Conservation (phyloP, 2,113 vertebrate species). For the Halichoeres trimaculatus region DNA sequence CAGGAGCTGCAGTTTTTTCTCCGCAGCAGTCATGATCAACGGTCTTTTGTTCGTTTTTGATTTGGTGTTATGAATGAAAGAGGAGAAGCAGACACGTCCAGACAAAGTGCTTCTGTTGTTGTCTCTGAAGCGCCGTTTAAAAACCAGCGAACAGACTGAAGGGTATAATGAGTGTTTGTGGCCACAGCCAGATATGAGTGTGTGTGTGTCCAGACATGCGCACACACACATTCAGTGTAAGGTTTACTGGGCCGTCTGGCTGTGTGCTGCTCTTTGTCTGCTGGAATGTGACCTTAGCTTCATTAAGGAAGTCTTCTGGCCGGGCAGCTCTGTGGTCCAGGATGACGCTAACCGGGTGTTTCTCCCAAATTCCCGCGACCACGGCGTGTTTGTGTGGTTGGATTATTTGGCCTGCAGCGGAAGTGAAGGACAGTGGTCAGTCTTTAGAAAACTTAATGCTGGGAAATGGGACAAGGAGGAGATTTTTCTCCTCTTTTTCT, state of each 20-base stretch:
- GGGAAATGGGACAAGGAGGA: conserved; percentile 9
- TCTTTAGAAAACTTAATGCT: conserved; percentile 11
- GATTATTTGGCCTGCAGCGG: not conserved
- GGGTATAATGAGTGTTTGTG: conserved; percentile 66
- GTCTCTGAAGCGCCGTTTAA: conserved; percentile 38
- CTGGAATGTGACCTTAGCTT: conserved; percentile 68
- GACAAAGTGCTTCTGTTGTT: conserved; percentile 58
- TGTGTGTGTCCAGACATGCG: conserved; percentile 11
- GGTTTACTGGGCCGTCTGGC: conserved; percentile 51
- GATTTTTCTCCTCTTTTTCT: conserved; percentile 20
- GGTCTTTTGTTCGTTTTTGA: conserved; percentile 44
- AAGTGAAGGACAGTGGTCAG: conserved; percentile 29
- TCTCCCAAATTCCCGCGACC: conserved; percentile 44
- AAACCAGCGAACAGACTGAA: conserved; percentile 40
- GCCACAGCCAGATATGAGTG: conserved; percentile 33
- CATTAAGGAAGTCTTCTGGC: conserved; percentile 62
- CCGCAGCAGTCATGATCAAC: conserved; percentile 33
- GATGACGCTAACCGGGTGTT: conserved; percentile 50
- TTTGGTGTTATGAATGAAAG: conserved; percentile 37
- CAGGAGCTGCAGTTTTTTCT: not conserved
- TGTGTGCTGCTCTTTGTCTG: conserved; percentile 64
- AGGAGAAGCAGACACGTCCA: conserved; percentile 52
- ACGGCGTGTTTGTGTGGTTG: conserved; percentile 25
- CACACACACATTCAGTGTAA: conserved; percentile 8
- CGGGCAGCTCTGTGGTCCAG: conserved; percentile 40